phyloP scores from a whole-genome alignment of 2,797 vertebrate species.

The Echeneis naucrates region DNA sequence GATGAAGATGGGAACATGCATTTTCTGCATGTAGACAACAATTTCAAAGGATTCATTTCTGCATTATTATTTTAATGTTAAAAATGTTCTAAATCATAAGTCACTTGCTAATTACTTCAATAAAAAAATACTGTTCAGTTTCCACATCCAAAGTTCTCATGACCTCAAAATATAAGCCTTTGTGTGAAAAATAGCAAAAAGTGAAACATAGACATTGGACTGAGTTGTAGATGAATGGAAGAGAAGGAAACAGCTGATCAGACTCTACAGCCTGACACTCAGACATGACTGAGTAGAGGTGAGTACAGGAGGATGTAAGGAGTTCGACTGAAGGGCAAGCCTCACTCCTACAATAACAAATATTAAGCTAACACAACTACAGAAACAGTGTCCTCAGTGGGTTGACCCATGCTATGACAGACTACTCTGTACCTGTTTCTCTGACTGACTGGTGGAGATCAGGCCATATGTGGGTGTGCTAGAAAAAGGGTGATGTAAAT shows the following conservation, averaged over 20 bases:
- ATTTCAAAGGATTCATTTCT: no score
- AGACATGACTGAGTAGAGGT: constrained; percentile 1
- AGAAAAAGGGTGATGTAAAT: no score
- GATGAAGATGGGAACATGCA: no score
- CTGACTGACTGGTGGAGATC: no score
- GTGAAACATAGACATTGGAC: background rate
- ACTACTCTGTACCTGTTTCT: no score
- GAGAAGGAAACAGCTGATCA: background rate
- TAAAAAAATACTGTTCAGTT: background rate
- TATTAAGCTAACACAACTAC: constrained; percentile 4
- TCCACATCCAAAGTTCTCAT: background rate
- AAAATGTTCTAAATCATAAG: background rate
- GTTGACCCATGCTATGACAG: no score
- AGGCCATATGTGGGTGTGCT: no score
- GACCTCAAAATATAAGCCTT: background rate
- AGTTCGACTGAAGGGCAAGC: constrained; percentile 11
- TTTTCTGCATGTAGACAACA: no score
- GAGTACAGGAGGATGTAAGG: constrained; percentile 27
- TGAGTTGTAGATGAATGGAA: constrained; percentile 1
- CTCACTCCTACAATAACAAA: constrained; percentile 29
- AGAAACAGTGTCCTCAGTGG: no score
- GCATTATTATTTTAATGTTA: background rate
- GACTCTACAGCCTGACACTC: background rate
- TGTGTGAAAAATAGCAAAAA: background rate
- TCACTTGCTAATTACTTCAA: background rate